A percentile compares a stretch with the other conserved stretches of the same genome.
Conservation (phyloP, 1,140 invertebrate genomes). For the Gryllus bimaculatus region DNA sequence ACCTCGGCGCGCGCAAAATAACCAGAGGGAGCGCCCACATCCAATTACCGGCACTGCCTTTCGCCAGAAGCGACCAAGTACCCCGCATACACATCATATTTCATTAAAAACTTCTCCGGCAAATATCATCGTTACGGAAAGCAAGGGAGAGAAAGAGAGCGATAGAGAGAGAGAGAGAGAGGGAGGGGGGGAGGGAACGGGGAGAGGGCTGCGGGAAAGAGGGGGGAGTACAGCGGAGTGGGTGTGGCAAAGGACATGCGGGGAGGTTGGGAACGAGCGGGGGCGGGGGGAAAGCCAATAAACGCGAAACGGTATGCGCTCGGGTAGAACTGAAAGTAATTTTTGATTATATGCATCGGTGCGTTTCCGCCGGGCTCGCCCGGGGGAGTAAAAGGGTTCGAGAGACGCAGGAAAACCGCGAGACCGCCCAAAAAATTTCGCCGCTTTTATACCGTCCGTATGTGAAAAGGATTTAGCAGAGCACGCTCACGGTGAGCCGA, state of each 20-base stretch:
- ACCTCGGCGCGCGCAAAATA: neutral
- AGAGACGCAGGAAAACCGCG: neutral
- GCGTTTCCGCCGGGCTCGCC: neutral
- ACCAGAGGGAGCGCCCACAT: neutral
- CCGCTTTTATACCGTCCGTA: neutral
- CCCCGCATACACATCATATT: neutral
- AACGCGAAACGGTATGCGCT: neutral
- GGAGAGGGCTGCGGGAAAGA: no score
- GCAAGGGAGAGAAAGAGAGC: neutral
- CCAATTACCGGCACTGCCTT: neutral
- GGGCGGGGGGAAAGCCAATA: neutral
- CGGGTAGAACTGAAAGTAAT: constrained; percentile 4
- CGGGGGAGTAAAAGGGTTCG: neutral
- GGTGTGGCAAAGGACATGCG: no score
- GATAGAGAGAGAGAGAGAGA: neutral
- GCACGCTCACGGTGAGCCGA: neutral
- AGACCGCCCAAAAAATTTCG: neutral
- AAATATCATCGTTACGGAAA: neutral
- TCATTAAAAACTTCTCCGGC: neutral
- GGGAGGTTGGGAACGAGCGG: no score
- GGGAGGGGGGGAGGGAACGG: neutral
- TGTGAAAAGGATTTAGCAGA: neutral
- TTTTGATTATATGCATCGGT: neutral
- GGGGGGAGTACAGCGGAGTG: no score
- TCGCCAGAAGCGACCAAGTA: neutral